Percentiles rank a stretch among this genome's conserved stretches.
These are phyloP conservation scores for Campoletis raptor DNA, from an alignment of 2,888 invertebrate genomes.

Conservation along the genomic window DNA sequence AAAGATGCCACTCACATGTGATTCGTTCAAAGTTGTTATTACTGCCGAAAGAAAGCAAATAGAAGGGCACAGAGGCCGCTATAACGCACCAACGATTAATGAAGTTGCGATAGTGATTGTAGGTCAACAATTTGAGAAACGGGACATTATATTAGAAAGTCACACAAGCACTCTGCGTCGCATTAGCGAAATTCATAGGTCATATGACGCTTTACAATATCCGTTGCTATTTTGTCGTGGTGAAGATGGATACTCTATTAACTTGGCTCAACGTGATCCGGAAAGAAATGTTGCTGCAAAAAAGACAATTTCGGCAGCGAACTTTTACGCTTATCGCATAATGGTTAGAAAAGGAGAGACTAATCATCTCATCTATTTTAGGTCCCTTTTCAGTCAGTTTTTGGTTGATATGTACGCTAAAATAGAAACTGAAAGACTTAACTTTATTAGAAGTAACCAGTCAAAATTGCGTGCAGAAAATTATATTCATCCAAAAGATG, in stretches of 20 bases:
- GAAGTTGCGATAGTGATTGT: too few species aligned
- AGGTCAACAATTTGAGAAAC: too few species aligned
- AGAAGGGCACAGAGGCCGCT: too few species aligned
- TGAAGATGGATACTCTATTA: constrained; percentile 74
- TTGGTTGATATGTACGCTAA: constrained; percentile 83
- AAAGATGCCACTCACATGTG: too few species aligned
- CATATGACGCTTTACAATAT: constrained; percentile 83
- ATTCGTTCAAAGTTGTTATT: too few species aligned
- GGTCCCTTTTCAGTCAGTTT: constrained; percentile 77
- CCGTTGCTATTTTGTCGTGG: constrained; percentile 78
- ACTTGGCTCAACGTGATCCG: constrained; percentile 67
- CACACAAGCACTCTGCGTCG: constrained; percentile 35
- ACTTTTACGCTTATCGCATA: constrained; percentile 36
- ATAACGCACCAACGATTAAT: too few species aligned
- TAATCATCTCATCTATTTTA: constrained; percentile 35
- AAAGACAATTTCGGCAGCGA: constrained; percentile 34
- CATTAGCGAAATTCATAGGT: constrained; percentile 47
- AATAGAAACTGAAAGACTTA: constrained; percentile 80
- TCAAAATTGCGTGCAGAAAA: constrained; percentile 77
- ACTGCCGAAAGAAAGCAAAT: too few species aligned
- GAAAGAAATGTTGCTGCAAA: constrained; percentile 41
- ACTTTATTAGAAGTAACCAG: constrained; percentile 78
- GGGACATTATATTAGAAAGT: constrained; percentile 1
- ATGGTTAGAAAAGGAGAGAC: not conserved
- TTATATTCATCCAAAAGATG: constrained; percentile 77